Evolutionary conservation across 2,888 invertebrate genomes (phyloP).

Genomic region (Cremastobaeus sp.): DNA sequence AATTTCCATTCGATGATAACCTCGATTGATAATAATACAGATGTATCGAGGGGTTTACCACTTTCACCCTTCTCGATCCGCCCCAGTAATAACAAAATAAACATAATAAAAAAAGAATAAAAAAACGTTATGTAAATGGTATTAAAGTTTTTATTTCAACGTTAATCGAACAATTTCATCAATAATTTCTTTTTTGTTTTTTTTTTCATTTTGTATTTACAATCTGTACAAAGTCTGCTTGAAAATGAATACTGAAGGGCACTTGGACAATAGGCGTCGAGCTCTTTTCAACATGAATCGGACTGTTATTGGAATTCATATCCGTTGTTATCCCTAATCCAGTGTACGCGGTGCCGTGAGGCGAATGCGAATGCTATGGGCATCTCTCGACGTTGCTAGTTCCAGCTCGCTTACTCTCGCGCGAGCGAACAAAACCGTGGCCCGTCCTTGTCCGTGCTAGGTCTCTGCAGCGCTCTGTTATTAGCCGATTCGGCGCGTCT

Average conservation of each 20-base stretch:
- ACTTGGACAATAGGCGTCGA: slow-evolving; percentile 38
- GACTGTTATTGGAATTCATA: slow-evolving; percentile 57
- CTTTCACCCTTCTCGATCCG: too few relatives aligned
- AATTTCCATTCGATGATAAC: too few relatives aligned
- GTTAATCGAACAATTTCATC: too few relatives aligned
- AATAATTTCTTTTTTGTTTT: too few relatives aligned
- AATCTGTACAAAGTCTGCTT: slow-evolving; percentile 18
- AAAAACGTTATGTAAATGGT: too few relatives aligned
- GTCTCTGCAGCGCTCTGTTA: slow-evolving; percentile 61
- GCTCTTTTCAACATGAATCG: slow-evolving; percentile 52
- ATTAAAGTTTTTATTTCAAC: too few relatives aligned
- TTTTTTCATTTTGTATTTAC: slow-evolving; percentile 7
- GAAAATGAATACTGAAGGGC: slow-evolving; percentile 36
- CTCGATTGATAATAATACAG: too few relatives aligned
- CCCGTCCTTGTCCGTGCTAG: slow-evolving; percentile 56
- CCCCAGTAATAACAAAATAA: too few relatives aligned
- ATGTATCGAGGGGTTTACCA: too few relatives aligned
- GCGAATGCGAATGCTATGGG: slow-evolving; percentile 44
- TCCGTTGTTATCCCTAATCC: slow-evolving; percentile 60
- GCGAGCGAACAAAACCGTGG: slow-evolving; percentile 29
- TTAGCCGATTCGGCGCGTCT: slow-evolving; percentile 62
- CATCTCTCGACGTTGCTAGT: slow-evolving; percentile 10
- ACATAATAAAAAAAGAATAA: too few relatives aligned
- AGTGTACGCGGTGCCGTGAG: slow-evolving; percentile 44
- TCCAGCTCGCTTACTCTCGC: slow-evolving; percentile 42